A percentile compares a stretch with the other conserved stretches of the same genome.
These are phyloP conservation scores for Coelopa frigida DNA, from an alignment of 1,140 invertebrate genomes.

Conservation along the genomic window DNA sequence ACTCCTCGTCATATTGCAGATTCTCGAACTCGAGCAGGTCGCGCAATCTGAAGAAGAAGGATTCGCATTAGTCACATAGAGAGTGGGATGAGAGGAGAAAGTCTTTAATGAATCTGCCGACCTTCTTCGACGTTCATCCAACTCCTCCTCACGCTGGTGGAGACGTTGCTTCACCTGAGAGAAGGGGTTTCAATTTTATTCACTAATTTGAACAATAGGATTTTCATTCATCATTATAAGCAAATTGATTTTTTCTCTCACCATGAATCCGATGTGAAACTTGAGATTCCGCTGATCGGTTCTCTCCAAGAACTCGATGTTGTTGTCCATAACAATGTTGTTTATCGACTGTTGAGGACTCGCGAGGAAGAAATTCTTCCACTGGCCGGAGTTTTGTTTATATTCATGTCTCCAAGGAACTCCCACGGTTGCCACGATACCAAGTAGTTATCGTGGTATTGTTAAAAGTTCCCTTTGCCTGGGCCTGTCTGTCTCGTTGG, in stretches of 20 bases:
- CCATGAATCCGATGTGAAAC: slow-evolving; percentile 21
- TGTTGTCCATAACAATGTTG: no score
- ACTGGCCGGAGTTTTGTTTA: no score
- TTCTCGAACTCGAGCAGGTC: slow-evolving; percentile 18
- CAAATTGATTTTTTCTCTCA: slow-evolving; percentile 12
- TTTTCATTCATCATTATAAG: neutral
- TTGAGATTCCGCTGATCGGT: slow-evolving; percentile 27
- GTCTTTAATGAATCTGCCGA: neutral
- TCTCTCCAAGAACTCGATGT: slow-evolving; percentile 19
- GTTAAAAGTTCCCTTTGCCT: no score
- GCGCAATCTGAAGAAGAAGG: slow-evolving; percentile 8
- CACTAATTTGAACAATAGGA: neutral
- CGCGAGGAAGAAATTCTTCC: no score
- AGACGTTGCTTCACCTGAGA: slow-evolving; percentile 19
- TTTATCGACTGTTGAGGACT: no score
- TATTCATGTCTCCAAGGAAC: no score
- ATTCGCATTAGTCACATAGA: neutral
- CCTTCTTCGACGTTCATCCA: slow-evolving; percentile 19
- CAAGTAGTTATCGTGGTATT: no score
- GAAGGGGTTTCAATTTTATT: neutral
- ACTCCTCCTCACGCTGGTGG: slow-evolving; percentile 14
- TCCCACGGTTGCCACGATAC: no score
- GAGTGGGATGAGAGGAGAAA: neutral
- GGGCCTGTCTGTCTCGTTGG: no score
- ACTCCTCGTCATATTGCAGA: slow-evolving; percentile 15